Conservation (phyloP, 1,140 invertebrate species). For the Stegodyphus mimosarum region DNA sequence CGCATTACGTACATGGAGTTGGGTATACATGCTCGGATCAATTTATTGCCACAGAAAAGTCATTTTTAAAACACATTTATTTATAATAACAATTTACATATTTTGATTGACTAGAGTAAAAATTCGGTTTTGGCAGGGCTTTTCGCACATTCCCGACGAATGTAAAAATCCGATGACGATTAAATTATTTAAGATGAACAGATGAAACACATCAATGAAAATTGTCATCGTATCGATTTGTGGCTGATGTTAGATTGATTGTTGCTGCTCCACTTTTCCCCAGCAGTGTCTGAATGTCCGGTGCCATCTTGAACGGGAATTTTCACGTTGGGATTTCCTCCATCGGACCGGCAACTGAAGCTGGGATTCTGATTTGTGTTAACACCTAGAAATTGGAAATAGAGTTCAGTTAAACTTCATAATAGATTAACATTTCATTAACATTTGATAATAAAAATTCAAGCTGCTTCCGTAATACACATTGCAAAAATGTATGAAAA, state of each 20-base stretch:
- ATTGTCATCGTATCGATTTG: constrained; percentile 46
- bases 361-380: constrained; percentile 1
- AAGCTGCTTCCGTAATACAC: no score
- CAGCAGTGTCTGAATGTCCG: background rate
- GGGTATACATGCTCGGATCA: no score
- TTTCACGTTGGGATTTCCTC: background rate
- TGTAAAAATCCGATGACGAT: constrained; percentile 35
- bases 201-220: constrained; percentile 11
- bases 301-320: background rate
- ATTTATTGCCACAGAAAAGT: no score
- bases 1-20: no score
- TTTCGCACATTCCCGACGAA: constrained; percentile 29
- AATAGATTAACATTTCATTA: no score
- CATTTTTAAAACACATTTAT: constrained; percentile 20
- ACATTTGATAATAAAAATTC: no score
- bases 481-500: no score
- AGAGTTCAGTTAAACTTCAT: background rate
- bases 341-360: constrained; percentile 26
- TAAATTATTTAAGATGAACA: constrained; percentile 29
- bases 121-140: constrained; percentile 58
- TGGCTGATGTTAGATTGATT: constrained; percentile 40
- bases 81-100: constrained; percentile 47
- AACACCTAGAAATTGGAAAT: background rate
- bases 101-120: constrained; percentile 56
- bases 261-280: constrained; percentile 41